phyloP scores from a whole-genome alignment of 2,888 invertebrate species.

The Iselma pallidipennis region DNA sequence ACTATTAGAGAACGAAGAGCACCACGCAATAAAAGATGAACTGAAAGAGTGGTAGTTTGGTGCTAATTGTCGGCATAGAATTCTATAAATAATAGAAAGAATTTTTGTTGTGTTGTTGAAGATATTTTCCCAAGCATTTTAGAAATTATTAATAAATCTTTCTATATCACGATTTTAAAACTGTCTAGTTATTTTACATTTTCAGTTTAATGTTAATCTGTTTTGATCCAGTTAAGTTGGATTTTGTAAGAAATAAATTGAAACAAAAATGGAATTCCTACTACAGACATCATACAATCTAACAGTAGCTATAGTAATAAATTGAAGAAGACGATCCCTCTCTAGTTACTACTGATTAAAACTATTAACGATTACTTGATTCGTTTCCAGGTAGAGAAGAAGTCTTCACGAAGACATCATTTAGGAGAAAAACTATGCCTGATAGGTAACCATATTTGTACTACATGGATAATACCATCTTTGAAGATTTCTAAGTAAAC shows the following conservation, averaged over 20 bases:
- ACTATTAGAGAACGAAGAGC: neutral
- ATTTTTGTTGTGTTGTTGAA: too few species aligned
- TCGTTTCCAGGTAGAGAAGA: conserved; percentile 22
- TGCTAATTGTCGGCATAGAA: neutral
- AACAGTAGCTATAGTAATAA: conserved; percentile 16
- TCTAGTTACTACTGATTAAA: conserved; percentile 22
- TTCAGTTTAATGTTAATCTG: neutral
- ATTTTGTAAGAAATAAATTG: neutral
- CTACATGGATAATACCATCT: conserved; percentile 26
- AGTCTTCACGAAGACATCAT: conserved; percentile 23
- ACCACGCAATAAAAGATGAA: neutral
- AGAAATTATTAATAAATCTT: too few species aligned
- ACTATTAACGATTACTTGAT: conserved; percentile 20
- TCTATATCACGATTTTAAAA: neutral
- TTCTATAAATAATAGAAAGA: neutral
- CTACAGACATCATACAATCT: neutral
- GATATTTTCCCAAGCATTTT: neutral
- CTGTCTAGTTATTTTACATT: neutral
- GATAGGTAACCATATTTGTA: conserved; percentile 29
- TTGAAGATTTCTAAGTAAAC: conserved; percentile 25
- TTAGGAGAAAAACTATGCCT: conserved; percentile 17
- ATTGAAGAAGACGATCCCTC: conserved; percentile 24
- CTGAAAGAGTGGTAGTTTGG: neutral
- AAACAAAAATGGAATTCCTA: neutral
- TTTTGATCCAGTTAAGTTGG: neutral